Conservation (phyloP, 2,888 invertebrate species). For the Drosophila barbarae region DNA sequence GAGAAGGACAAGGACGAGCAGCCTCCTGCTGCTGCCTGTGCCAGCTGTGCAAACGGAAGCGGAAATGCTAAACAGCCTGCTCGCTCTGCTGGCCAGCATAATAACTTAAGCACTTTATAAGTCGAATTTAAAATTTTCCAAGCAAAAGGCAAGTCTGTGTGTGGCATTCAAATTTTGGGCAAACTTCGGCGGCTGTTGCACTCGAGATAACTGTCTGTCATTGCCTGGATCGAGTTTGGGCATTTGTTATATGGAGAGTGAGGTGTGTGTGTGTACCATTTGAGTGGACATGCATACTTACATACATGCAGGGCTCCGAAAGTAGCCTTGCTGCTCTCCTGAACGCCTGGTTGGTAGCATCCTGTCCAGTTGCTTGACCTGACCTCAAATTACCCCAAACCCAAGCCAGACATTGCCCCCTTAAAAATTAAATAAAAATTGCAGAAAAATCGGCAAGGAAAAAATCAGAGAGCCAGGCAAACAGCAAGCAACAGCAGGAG, state of each 20-base stretch:
- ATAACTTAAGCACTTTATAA: constrained; percentile 66
- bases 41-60: constrained; percentile 46
- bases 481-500: constrained; percentile 17
- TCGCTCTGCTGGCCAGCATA: constrained; percentile 41
- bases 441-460: constrained; percentile 7
- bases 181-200: constrained; percentile 40
- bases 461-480: constrained; percentile 35
- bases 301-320: not conserved
- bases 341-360: constrained; percentile 9
- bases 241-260: not conserved
- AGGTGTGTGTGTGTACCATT: not conserved
- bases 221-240: constrained; percentile 6
- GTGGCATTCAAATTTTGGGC: constrained; percentile 22
- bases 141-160: constrained; percentile 1
- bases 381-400: too few species aligned
- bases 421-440: constrained; percentile 15
- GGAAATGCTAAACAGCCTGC: constrained; percentile 54
- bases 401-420: not conserved
- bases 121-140: constrained; percentile 54
- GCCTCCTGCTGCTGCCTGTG: not conserved
- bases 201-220: constrained; percentile 38
- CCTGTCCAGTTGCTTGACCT: not conserved
- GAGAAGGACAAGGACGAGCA: too few species aligned
- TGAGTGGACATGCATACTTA: not conserved
- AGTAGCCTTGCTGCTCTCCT: not conserved